phyloP scores from a whole-genome alignment of 2,113 vertebrate genomes.

The Speoplatyrhinus poulsoni region DNA sequence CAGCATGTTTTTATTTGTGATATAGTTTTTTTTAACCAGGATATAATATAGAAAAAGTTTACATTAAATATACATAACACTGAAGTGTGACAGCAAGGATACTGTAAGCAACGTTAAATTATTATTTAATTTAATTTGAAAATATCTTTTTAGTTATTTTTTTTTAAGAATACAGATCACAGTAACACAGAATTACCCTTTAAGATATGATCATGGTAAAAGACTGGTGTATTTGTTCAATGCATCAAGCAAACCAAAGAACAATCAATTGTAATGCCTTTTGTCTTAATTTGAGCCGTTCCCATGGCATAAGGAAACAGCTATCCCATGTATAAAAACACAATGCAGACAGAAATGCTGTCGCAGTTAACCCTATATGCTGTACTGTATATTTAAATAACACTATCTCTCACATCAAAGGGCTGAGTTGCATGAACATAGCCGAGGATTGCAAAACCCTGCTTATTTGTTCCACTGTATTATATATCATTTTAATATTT shows the following conservation, averaged over 20 bases:
- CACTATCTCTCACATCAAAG: slow-evolving; percentile 38
- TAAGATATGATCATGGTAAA: neutral
- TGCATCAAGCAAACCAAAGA: no score
- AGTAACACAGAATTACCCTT: neutral
- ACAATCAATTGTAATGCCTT: no score
- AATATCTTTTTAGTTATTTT: no score
- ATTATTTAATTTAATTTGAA: neutral
- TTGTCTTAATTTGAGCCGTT: no score
- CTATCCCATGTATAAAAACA: neutral
- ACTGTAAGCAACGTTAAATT: neutral
- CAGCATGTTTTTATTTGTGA: neutral
- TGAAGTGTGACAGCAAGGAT: neutral
- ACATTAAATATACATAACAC: neutral
- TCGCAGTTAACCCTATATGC: no score
- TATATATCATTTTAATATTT: neutral
- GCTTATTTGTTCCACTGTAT: slow-evolving; percentile 53
- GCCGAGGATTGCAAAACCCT: slow-evolving; percentile 46
- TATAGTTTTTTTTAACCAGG: neutral
- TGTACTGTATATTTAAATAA: neutral
- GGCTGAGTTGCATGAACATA: slow-evolving; percentile 39
- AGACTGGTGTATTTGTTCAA: no score
- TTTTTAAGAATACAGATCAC: no score
- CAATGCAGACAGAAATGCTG: no score
- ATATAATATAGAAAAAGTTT: neutral
- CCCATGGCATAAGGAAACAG: no score